Base-by-base conservation (phyloP, 2,797 vertebrate species). In the Catamblyrhynchus diadema region DNA sequence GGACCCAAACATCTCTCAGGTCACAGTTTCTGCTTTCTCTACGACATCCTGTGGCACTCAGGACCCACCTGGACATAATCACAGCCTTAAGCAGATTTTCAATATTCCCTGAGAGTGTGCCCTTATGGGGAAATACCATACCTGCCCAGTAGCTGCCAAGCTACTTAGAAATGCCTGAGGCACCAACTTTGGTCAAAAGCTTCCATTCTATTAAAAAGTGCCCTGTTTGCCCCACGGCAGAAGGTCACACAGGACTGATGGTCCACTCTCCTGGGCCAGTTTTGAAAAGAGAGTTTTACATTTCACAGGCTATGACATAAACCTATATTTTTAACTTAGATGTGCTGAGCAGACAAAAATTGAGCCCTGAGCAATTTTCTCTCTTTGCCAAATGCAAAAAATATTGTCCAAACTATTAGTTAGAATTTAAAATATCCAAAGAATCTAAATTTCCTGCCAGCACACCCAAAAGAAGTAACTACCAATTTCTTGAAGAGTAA, bases 11-110 rank as follows among this genome's bases (percentile, higher is more conserved):
- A 16, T 33, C n/a, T 59, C 70, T 28, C 2, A 0, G 5, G 23
- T 53, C 47, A 17, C 24, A 6, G 9, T 32, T 19, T 30, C 32
- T 74, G 61, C 56, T 84, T 64, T 59, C 14, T 22, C 32, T 10
- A 8, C 0, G 0, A 16, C 3, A 12, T 14, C 25, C 16, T 32
- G 6, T 9, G 35, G 48, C 35, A 42, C 35, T 62, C 12, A 32
- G 18, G 3, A 59, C 28, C 3, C 50, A 71, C 37, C 62, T 65
- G 62, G 41, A 18, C 8, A 32, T 25, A 78, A 56, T 24, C 18
- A 39, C n/a, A 67, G 16, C 41, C 10, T 33, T 59, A 17, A 41
- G 44, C 4, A 59, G 19, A 19, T n/a, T 44, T 67, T 39, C n/a
- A 59, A 3, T 12, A 30, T 23, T 41, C 45, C 37, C 27, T 15